Percentiles rank a stretch among this genome's conserved stretches.
These are phyloP conservation scores for Bombylius discolor DNA, from an alignment of 2,888 invertebrate genomes.

Conservation along the genomic window DNA sequence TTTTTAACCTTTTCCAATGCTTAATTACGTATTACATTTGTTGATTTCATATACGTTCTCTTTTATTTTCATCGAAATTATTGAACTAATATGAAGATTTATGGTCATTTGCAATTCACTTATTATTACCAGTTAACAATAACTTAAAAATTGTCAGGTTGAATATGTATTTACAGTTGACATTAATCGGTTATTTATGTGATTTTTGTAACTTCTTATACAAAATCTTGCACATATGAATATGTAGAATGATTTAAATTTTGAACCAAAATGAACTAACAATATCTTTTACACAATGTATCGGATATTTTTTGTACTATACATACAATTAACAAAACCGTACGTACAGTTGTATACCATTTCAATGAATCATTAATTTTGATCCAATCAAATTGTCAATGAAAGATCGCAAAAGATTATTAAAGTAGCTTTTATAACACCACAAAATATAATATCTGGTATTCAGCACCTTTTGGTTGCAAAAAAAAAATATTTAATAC, in stretches of 20 bases:
- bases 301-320: no score
- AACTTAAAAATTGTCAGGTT: background rate
- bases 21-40: no score
- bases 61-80: slow-evolving; percentile 9
- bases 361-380: slow-evolving; percentile 15
- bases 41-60: background rate
- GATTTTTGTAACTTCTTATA: background rate
- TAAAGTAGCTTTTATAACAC: no score
- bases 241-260: no score
- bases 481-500: no score
- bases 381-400: slow-evolving; percentile 16
- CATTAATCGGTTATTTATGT: slow-evolving; percentile 10
- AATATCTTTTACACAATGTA: no score
- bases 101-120: slow-evolving; percentile 4
- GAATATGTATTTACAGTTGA: slow-evolving; percentile 3
- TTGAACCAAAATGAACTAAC: no score
- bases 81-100: slow-evolving; percentile 15
- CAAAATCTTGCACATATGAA: no score
- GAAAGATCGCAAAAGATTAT: background rate
- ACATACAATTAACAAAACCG: no score
- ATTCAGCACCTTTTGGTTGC: no score
- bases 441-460: no score
- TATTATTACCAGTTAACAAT: slow-evolving; percentile 9
- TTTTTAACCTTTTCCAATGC: no score
- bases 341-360: background rate